phyloP scores from a whole-genome alignment of 53 echinoderm and acorn worm genomes.

The Temnopleurus reevesii region DNA sequence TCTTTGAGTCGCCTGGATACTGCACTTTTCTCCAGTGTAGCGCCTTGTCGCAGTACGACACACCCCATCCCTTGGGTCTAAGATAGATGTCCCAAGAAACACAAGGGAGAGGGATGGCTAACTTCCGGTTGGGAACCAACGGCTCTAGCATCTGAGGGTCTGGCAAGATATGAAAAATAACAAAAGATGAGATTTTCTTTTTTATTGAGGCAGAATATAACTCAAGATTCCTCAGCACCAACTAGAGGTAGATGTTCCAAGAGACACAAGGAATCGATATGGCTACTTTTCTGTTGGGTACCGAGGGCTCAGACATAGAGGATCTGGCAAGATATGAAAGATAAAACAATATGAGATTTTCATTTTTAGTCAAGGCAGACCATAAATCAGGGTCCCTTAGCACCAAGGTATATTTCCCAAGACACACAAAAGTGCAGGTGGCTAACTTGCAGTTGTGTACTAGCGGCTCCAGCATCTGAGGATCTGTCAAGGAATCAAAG shows the following conservation, averaged over 20 bases:
- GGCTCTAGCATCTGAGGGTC: constrained; percentile 69
- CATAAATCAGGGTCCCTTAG: too few species aligned
- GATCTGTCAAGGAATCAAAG: constrained; percentile 62
- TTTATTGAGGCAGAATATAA: too few species aligned
- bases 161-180: constrained; percentile 2
- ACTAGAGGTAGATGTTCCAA: constrained; percentile 78
- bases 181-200: too few species aligned
- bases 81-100: constrained; percentile 82
- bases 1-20: constrained; percentile 69
- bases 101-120: constrained; percentile 81
- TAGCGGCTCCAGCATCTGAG: constrained; percentile 65
- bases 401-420: constrained; percentile 85
- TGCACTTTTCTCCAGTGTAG: constrained; percentile 75
- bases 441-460: constrained; percentile 69
- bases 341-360: too few species aligned
- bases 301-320: constrained; percentile 62
- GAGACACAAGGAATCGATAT: constrained; percentile 72
- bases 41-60: constrained; percentile 69
- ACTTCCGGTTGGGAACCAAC: constrained; percentile 66
- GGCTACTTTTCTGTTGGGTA: constrained; percentile 63
- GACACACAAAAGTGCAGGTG: constrained; percentile 72
- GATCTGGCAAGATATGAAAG: constrained; percentile 59
- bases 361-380: too few species aligned
- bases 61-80: constrained; percentile 86
- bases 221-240: too few species aligned